phyloP scores from a whole-genome alignment of 2,113 vertebrate genomes.

The Paramormyrops kingsleyae region DNA sequence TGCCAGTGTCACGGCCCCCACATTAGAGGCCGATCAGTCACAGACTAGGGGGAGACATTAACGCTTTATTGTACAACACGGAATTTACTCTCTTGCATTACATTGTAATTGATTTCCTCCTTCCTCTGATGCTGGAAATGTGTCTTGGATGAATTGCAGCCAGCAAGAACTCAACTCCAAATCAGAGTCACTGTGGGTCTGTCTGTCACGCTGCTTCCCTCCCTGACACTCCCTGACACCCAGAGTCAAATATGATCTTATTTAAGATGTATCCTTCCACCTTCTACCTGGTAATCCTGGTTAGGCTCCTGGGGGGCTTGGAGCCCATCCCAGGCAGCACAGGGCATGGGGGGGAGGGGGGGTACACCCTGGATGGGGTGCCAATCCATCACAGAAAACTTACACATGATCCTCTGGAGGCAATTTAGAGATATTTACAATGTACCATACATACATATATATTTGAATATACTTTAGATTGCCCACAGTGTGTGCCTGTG shows the following conservation, averaged over 20 bases:
- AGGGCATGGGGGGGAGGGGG: not conserved
- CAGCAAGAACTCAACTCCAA: not conserved
- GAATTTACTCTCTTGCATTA: not conserved
- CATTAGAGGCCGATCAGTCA: not conserved
- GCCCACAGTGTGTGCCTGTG: not conserved
- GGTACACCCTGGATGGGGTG: too few relatives aligned
- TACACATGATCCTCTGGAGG: not conserved
- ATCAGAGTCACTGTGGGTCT: not conserved
- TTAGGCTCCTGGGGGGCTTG: not conserved
- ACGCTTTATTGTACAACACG: slow-evolving; percentile 7
- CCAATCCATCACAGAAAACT: not conserved
- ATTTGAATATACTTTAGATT: not conserved
- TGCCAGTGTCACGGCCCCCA: not conserved
- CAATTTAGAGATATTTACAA: not conserved
- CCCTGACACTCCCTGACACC: too few relatives aligned
- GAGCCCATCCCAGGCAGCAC: not conserved
- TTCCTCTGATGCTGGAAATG: slow-evolving; percentile 25
- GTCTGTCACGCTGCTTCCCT: too few relatives aligned
- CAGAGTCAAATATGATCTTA: not conserved
- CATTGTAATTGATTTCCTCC: slow-evolving; percentile 18
- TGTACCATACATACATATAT: not conserved
- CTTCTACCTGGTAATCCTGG: not conserved
- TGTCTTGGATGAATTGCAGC: slow-evolving; percentile 5
- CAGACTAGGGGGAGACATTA: not conserved
- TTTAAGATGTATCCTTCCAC: not conserved